phyloP scores from a whole-genome alignment of 1,140 invertebrate genomes.

The Sweltsa coloradensis region DNA sequence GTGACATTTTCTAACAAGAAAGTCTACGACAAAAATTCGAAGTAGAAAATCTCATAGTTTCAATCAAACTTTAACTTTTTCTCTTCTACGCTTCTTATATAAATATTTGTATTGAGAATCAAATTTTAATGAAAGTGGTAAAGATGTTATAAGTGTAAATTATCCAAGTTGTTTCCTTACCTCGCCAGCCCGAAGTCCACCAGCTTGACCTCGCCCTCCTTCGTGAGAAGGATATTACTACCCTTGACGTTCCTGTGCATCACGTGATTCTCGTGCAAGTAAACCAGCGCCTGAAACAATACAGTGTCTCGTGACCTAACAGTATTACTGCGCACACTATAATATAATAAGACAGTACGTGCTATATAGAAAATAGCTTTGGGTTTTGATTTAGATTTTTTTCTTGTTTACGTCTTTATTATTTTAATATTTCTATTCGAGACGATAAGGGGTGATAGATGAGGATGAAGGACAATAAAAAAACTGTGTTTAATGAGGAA shows the following conservation, averaged over 20 bases:
- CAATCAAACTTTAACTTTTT: too few relatives aligned
- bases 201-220: conserved; percentile 69
- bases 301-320: conserved; percentile 8
- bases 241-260: conserved; percentile 80
- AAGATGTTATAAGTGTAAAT: too few relatives aligned
- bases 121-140: too few relatives aligned
- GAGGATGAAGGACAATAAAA: too few relatives aligned
- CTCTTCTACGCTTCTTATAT: too few relatives aligned
- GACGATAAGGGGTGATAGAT: too few relatives aligned
- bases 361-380: background rate
- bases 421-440: too few relatives aligned
- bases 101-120: too few relatives aligned
- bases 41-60: too few relatives aligned
- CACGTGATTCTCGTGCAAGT: conserved; percentile 72
- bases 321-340: background rate
- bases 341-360: background rate
- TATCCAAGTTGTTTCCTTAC: too few relatives aligned
- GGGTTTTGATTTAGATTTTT: background rate
- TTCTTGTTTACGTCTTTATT: background rate
- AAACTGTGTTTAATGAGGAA: background rate
- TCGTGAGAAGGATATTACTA: conserved; percentile 75
- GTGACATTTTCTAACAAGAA: too few relatives aligned
- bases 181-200: conserved; percentile 74
- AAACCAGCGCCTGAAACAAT: conserved; percentile 48
- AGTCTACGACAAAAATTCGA: too few relatives aligned